phyloP scores from a whole-genome alignment of 2,888 invertebrate species.

The Caenorhabditis japonica region DNA sequence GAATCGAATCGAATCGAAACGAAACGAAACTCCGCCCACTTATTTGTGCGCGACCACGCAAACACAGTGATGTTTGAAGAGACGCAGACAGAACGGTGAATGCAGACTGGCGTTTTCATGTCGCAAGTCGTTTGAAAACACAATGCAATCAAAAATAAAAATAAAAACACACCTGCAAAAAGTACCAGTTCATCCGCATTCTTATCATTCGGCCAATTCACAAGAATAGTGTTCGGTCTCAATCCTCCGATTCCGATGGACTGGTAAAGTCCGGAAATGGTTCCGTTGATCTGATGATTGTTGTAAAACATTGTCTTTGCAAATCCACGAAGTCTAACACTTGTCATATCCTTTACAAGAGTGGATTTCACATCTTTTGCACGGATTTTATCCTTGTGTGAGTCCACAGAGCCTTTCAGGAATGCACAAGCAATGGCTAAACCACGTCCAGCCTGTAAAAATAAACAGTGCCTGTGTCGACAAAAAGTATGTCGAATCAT shows the following conservation, averaged over 20 bases:
- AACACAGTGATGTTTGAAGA: no score
- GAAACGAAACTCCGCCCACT: no score
- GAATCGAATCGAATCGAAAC: no score
- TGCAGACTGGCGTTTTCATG: no score
- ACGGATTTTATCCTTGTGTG: conserved; percentile 80
- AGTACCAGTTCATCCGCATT: conserved; percentile 65
- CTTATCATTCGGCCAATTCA: conserved; percentile 92
- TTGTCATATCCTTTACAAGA: conserved; percentile 83
- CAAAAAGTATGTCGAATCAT: no score
- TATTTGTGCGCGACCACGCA: no score
- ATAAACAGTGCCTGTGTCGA: conserved; percentile 61
- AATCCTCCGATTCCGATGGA: conserved; percentile 95
- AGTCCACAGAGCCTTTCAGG: conserved; percentile 79
- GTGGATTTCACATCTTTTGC: conserved; percentile 82
- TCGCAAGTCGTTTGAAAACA: no score
- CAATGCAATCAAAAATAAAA: no score
- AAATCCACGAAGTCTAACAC: conserved; percentile 96
- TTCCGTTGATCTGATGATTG: conserved; percentile 79
- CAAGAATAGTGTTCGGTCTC: conserved; percentile 96
- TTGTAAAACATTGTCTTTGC: conserved; percentile 91
- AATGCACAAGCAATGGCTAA: conserved; percentile 92
- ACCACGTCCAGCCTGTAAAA: conserved; percentile 83
- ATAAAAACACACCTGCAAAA: conserved; percentile 59
- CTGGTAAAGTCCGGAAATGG: conserved; percentile 83
- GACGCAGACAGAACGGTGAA: no score